Percentiles rank a stretch among this genome's conserved stretches.
phyloP scores from a whole-genome alignment of 2,797 vertebrate genomes.

The Phataginus tricuspis region DNA sequence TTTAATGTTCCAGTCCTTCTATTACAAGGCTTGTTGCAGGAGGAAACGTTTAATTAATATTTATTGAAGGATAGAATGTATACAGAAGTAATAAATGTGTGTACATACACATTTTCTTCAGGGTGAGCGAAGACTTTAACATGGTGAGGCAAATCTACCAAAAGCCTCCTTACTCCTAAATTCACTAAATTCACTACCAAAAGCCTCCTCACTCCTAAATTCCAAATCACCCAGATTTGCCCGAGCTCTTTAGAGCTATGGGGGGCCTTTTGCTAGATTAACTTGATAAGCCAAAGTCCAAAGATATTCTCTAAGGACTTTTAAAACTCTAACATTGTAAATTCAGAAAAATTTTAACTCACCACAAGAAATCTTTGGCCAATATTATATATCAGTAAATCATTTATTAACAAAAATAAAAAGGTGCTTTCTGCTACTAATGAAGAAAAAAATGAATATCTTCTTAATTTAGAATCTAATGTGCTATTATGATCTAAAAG shows the following conservation, averaged over 20 bases:
- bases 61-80: not conserved
- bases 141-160: not conserved
- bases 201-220: not conserved
- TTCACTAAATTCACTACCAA: not conserved
- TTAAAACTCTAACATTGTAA: conserved; percentile 34
- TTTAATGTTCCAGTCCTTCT: not conserved
- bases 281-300: conserved; percentile 18
- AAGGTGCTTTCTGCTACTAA: not conserved
- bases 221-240: not conserved
- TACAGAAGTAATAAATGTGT: not conserved
- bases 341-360: not conserved
- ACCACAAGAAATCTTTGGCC: not conserved
- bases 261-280: not conserved
- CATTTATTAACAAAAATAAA: conserved; percentile 1
- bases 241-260: not conserved
- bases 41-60: not conserved
- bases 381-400: not conserved
- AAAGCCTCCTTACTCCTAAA: not conserved
- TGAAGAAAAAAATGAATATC: not conserved
- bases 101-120: not conserved
- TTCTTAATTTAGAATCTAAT: not conserved
- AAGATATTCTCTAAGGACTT: not conserved
- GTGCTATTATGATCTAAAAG: not conserved
- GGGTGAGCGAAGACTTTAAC: not conserved
- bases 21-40: not conserved